A percentile compares a stretch with the other conserved stretches of the same genome.
These are phyloP conservation scores for Macquaria ambigua DNA, from an alignment of 2,113 vertebrate species.

Conservation along the genomic window DNA sequence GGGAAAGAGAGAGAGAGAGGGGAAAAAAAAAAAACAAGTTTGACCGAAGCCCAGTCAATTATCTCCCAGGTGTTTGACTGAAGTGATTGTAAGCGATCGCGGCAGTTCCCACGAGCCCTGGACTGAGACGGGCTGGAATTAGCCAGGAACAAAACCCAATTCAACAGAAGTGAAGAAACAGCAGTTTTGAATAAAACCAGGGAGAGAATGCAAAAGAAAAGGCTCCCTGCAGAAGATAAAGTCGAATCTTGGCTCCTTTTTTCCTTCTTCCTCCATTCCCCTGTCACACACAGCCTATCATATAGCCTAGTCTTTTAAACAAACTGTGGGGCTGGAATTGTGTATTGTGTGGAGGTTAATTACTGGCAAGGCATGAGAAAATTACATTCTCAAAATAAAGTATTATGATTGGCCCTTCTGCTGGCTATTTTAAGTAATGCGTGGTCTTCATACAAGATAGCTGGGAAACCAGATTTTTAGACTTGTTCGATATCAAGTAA, in stretches of 20 bases:
- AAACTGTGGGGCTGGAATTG: conserved; percentile 81
- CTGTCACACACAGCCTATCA: conserved; percentile 78
- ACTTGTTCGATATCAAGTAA: conserved; percentile 86
- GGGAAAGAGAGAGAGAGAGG: conserved; percentile 64
- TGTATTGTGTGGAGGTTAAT: conserved; percentile 88
- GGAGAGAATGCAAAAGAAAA: conserved; percentile 80
- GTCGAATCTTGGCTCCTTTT: conserved; percentile 77
- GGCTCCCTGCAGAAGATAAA: conserved; percentile 81
- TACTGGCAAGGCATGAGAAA: conserved; percentile 87
- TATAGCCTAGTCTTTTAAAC: conserved; percentile 81
- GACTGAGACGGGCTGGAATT: conserved; percentile 83
- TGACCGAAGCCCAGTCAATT: conserved; percentile 86
- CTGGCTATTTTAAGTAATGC: conserved; percentile 83
- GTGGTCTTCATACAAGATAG: conserved; percentile 83
- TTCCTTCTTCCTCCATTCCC: conserved; percentile 59
- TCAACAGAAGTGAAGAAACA: conserved; percentile 87
- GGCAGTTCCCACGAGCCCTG: conserved; percentile 80
- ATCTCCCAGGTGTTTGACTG: conserved; percentile 86
- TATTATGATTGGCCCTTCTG: conserved; percentile 83
- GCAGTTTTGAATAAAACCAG: conserved; percentile 86
- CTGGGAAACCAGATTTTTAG: conserved; percentile 85
- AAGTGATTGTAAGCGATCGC: conserved; percentile 85
- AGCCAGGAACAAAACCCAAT: conserved; percentile 86
- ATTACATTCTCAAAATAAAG: conserved; percentile 89
- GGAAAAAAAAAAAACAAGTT: conserved; percentile 74